Base-by-base conservation (phyloP, 2,888 invertebrate genomes). In the Aplocera efformata region DNA sequence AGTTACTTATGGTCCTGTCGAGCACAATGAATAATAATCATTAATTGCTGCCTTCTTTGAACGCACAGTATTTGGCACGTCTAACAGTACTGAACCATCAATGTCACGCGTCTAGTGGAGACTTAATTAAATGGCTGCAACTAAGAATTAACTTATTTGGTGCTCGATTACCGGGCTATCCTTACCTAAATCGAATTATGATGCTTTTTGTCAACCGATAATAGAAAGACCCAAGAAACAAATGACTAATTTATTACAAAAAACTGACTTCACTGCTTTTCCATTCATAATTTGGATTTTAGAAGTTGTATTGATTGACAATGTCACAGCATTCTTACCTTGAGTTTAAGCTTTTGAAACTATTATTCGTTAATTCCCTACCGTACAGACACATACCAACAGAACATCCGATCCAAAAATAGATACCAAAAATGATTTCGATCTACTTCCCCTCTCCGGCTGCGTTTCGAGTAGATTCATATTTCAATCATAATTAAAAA, bases 1-100 rank as follows among this genome's bases (percentile, higher is more conserved):
- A 43, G 32, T 45, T 40, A 43, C 50, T 43, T 23, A 35, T 22
- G 25, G 20, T 21, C 7, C 45, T 40, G 51, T 51, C 59, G 60
- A 69, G 63, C 61, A 72, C 76, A 72, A 74, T 78, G 78, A 72
- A 78, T 72, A 79, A 68, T 74, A 74, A 79, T 73, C 58, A 60
- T 69, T 78, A 77, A 83, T 79, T 71, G 72, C 60, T 64, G 60
- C 72, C 77, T 73, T 70, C 65, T 72, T 72, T 59, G 62, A 67
- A 66, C 64, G 53, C 55, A 55, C 13, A 64, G 58, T 63, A 72
- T 73, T 77, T 76, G 74, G 80, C 67, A 58, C 76, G 60, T 37
- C 47, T 82, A 84, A 83, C 82, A 70, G 81, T 79, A 75, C 58
- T 53, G 47, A 53, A 60, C 60, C 58, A 63, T 67, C 72, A 72